Percentiles rank a stretch among this genome's conserved stretches.
Evolutionary conservation across 2,113 vertebrate genomes (phyloP).

Genomic region (Nerophis lumbriciformis): DNA sequence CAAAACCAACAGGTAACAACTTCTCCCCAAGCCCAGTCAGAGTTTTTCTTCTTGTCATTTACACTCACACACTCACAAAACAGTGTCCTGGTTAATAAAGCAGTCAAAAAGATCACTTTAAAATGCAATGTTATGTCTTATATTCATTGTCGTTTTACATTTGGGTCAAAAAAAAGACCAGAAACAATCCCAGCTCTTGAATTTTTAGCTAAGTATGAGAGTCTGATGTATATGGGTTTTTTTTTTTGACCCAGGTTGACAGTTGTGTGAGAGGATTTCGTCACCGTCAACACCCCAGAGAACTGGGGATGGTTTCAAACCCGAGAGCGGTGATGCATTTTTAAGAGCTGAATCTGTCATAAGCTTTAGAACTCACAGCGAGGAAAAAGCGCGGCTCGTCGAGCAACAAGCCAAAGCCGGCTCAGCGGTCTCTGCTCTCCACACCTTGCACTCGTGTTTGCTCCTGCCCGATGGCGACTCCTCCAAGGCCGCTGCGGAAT

Average conservation of each 20-base stretch:
- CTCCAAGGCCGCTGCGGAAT: slow-evolving; percentile 31
- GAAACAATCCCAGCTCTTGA: neutral
- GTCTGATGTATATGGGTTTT: neutral
- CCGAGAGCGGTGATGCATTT: slow-evolving; percentile 45
- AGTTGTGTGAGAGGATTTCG: slow-evolving; percentile 26
- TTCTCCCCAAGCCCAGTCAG: too few species aligned
- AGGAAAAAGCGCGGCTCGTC: slow-evolving; percentile 29
- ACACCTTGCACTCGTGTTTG: slow-evolving; percentile 16
- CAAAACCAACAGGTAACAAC: too few species aligned
- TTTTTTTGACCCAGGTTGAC: slow-evolving; percentile 25
- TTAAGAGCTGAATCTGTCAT: slow-evolving; percentile 52
- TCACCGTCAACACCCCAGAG: slow-evolving; percentile 21
- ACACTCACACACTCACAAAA: too few species aligned
- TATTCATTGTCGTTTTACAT: too few species aligned
- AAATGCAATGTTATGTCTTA: too few species aligned
- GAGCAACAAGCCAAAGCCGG: slow-evolving; percentile 48
- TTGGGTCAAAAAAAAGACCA: neutral
- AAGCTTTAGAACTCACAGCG: slow-evolving; percentile 43
- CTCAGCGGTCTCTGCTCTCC: slow-evolving; percentile 35
- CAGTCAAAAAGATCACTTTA: too few species aligned
- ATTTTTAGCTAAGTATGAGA: neutral
- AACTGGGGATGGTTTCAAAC: slow-evolving; percentile 19
- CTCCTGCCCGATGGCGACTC: slow-evolving; percentile 38
- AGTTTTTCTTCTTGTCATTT: too few species aligned
- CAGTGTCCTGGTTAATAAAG: too few species aligned